A percentile compares a stretch with the other conserved stretches of the same genome.
phyloP scores from a whole-genome alignment of 2,888 invertebrate genomes.

The Oithona nana region DNA sequence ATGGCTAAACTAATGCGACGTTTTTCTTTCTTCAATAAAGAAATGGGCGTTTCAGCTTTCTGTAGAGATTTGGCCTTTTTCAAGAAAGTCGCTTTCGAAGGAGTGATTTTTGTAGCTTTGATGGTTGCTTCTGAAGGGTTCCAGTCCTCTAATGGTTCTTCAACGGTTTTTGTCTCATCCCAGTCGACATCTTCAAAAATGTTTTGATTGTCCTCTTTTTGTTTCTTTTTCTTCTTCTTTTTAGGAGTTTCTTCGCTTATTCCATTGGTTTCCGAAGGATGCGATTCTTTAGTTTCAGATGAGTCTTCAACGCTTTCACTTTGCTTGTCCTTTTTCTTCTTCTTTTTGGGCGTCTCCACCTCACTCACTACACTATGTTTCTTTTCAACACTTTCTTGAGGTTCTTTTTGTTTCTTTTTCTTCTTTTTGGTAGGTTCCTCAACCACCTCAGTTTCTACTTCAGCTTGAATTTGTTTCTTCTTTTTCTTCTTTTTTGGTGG shows the following conservation, averaged over 20 bases:
- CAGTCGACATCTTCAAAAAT: not conserved
- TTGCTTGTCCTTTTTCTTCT: not conserved
- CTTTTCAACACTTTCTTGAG: not conserved
- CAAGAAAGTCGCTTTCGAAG: not conserved
- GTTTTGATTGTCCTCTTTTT: not conserved
- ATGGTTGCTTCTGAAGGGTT: not conserved
- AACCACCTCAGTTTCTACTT: not conserved
- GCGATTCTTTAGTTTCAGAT: not conserved
- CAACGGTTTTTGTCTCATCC: not conserved
- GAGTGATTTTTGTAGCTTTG: not conserved
- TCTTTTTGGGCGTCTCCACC: not conserved
- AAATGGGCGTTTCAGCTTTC: too few relatives aligned
- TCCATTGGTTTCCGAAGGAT: too few relatives aligned
- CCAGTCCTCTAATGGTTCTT: not conserved
- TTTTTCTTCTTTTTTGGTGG: not conserved
- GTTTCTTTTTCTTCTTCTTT: not conserved
- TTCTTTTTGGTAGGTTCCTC: not conserved
- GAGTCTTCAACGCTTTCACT: too few relatives aligned
- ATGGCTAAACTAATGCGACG: not conserved
- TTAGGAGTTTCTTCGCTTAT: not conserved
- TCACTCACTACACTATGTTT: not conserved
- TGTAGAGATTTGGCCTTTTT: not conserved
- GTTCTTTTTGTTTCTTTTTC: not conserved
- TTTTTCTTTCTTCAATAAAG: not conserved
- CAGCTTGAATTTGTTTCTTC: not conserved